Conservation (phyloP, 2,113 vertebrate species). For the Macaca mulatta region DNA sequence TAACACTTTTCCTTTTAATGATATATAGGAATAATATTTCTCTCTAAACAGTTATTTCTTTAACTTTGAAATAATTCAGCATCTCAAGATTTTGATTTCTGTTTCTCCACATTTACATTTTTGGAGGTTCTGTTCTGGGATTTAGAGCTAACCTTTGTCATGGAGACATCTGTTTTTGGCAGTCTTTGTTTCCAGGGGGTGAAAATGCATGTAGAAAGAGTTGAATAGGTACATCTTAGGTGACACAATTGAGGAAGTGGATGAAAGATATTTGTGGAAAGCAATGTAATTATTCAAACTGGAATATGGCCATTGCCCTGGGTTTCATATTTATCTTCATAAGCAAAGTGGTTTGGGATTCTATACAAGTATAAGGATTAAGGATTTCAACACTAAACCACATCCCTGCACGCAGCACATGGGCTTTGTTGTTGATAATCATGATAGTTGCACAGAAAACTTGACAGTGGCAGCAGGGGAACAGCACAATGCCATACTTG, state of each 20-base stretch:
- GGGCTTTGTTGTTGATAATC: background rate
- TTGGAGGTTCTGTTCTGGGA: background rate
- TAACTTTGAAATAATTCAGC: background rate
- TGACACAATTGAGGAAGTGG: background rate
- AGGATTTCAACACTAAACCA: background rate
- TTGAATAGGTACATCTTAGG: background rate
- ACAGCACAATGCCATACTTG: background rate
- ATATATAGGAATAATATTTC: background rate
- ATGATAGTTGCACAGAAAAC: background rate
- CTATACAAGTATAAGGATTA: background rate
- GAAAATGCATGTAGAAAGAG: background rate
- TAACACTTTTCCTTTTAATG: background rate
- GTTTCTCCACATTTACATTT: background rate
- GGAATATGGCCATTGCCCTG: background rate
- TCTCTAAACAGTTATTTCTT: background rate
- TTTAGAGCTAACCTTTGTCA: background rate
- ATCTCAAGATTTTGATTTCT: background rate
- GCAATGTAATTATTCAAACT: background rate
- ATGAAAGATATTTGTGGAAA: background rate
- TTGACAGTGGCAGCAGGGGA: background rate
- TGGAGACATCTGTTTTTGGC: background rate
- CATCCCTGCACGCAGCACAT: background rate
- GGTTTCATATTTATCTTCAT: slow-evolving; percentile 18
- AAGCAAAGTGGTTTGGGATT: background rate
- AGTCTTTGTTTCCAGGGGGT: background rate